Base-by-base conservation (phyloP, 1,140 invertebrate genomes). In the Brachionus plicatilis region DNA sequence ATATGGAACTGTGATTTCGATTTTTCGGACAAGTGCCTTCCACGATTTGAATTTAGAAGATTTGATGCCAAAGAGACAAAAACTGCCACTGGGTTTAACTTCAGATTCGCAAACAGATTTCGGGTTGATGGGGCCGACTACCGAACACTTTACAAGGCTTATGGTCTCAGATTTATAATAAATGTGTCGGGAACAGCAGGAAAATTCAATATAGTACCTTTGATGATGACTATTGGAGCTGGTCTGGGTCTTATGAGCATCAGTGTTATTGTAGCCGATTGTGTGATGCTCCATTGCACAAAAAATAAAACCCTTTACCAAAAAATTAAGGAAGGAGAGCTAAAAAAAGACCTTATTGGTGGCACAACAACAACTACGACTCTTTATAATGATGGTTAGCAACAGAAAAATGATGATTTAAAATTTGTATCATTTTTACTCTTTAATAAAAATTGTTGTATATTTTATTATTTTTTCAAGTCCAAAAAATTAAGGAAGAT, bases 1-100 rank as follows among this genome's bases (percentile, higher is more conserved):
- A 86, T 88, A 27, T 92, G 91, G 91, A 87, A 91, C 75, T 92
- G 91, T 86, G 89, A 92, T 85, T 86, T 92, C 33, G 91, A 92
- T 87, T 87, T 87, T 45, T 86, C 86, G 66, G 84, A 87, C 12
- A 86, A 90, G 33, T 92, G 91, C 85, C 85, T 88, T 47, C 91
- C 91, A 14, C 86, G 86, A 20, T 92, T 92, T 86, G 86, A 82
- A 2, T 92, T 92, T 85, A 84, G 85, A n/a, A 76, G 89, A 17
- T 86, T 90, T 3, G 89, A 90, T 76, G 86, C 86, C 50, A 76
- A 85, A 7, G 85, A 88, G 20, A 87, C 87, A 79, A 88, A 86
- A 12, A 85, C 89, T 66, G 87, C 89, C 43, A 86, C 86, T 83
- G 92, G 88, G 47, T 92, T 89, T 87, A 92, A 92, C 87, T 92